Base-by-base conservation (phyloP, 1,140 invertebrate species). In the Drosophila suzukii region DNA sequence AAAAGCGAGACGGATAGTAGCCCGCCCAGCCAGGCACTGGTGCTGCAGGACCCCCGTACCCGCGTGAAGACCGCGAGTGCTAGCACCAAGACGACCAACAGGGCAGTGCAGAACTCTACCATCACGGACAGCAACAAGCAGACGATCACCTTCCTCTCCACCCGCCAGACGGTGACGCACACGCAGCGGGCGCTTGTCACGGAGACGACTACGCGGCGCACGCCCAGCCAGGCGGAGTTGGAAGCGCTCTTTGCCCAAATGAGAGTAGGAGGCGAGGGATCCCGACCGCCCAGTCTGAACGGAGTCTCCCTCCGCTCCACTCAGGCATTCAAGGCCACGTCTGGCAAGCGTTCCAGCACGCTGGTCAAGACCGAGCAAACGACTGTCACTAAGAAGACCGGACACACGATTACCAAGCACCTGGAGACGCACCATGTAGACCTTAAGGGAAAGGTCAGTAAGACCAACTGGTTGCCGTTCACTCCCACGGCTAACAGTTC, bases 141-240 rank as follows among this genome's bases (percentile, higher is more conserved):
- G 6, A 91, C 78, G 6, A 66, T 91, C 2, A 91, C 81, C 13
- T 91, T 78, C 34, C 44, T 65, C 20, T 76, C 86, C 20, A 90
- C 88, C 41, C 72, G 77, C 24, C 83, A 89, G 49, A 91, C 90
- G 56, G 90, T 91, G 78, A 91, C 90, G 71, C 88, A 85, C 78
- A 81, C 74, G 0, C 86, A 91, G 60, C 46, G 68, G 34, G 90
- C 90, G 0, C 50, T 53, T 6, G 60, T 91, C 17, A 91, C 84
- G n/a, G 90, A 91, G 59, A 83, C 75, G 15, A 71, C 54, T 38
- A 82, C 76, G 32, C 83, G 90, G 3, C 75, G 76, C 12, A 91
- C 90, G 12, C 90, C 90, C 6, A 91, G 59, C 6, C 44, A 68
- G 20, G 76, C 80, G 32, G 90, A 91, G 53, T 17, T 91, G 46